A percentile compares a stretch with the other conserved stretches of the same genome.
Conservation (phyloP, 2,113 vertebrate species). For the Syngnathoides biaculeatus region DNA sequence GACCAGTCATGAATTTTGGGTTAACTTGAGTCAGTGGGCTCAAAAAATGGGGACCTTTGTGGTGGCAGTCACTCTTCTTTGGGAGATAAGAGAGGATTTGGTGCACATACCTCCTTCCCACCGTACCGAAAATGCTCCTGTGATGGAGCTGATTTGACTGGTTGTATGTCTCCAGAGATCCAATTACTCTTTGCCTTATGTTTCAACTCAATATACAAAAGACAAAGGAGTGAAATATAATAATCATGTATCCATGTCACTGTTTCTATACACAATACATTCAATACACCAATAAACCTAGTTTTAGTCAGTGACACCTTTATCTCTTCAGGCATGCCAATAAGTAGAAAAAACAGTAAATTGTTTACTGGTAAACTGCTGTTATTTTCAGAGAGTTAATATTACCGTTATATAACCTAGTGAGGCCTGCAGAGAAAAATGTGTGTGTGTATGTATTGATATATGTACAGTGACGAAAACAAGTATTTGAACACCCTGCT, state of each 20-base stretch:
- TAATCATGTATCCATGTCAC: neutral
- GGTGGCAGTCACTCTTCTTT: constrained; percentile 37
- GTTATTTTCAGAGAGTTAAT: neutral
- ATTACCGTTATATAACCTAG: neutral
- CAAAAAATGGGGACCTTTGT: constrained; percentile 54
- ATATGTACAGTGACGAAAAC: too few relatives aligned
- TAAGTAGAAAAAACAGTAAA: neutral
- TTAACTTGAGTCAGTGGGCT: constrained; percentile 50
- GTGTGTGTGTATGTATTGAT: too few relatives aligned
- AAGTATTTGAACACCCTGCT: too few relatives aligned
- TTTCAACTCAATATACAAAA: constrained; percentile 2
- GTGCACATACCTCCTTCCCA: constrained; percentile 60
- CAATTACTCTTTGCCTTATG: constrained; percentile 25
- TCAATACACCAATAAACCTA: neutral
- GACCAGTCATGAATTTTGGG: constrained; percentile 53
- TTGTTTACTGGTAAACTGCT: neutral
- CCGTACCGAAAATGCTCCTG: constrained; percentile 55
- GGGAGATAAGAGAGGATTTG: constrained; percentile 69
- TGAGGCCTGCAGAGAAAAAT: neutral
- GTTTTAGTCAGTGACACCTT: neutral
- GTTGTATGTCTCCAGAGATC: constrained; percentile 18
- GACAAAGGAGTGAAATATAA: neutral
- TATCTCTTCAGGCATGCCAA: neutral
- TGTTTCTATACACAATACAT: neutral
- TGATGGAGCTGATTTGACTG: constrained; percentile 28